Percentiles rank a stretch among this genome's conserved stretches.
Evolutionary conservation across 2,113 vertebrate species (phyloP).

Genomic region (Pachyramphus minor): DNA sequence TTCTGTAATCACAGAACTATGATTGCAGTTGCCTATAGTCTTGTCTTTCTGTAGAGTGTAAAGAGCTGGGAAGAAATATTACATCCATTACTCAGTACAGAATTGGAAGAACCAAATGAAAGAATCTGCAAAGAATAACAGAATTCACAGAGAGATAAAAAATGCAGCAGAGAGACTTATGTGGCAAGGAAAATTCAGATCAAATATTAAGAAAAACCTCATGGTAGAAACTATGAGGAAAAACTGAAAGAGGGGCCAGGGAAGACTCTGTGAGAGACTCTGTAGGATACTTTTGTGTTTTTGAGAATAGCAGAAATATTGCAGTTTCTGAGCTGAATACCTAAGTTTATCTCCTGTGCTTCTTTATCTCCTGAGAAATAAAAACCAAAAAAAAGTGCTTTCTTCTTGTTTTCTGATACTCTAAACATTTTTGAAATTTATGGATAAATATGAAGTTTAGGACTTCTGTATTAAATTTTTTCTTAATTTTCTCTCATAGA

Average conservation of each 20-base stretch:
- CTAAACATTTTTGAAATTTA: not conserved
- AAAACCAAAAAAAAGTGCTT: not conserved
- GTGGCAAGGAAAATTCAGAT: not conserved
- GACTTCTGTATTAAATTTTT: not conserved
- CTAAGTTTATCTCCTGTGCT: not conserved
- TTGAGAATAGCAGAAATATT: not conserved
- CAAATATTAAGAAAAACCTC: not conserved
- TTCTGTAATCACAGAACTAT: conserved; percentile 5
- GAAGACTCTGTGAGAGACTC: not conserved
- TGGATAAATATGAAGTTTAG: not conserved
- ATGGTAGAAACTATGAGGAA: not conserved
- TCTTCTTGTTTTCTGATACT: not conserved
- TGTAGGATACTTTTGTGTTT: not conserved
- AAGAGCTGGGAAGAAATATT: conserved; percentile 3
- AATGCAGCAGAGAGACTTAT: not conserved
- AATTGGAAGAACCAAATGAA: not conserved
- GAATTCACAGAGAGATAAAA: not conserved
- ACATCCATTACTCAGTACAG: not conserved
- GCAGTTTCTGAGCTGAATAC: not conserved
- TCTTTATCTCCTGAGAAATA: not conserved
- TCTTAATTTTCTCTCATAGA: not conserved
- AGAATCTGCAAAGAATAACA: not conserved
- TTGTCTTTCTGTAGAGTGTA: not conserved
- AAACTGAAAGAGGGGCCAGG: not conserved
- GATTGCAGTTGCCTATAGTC: not conserved